phyloP scores from a whole-genome alignment of 2,797 vertebrate species.

The Micrastur ruficollis region DNA sequence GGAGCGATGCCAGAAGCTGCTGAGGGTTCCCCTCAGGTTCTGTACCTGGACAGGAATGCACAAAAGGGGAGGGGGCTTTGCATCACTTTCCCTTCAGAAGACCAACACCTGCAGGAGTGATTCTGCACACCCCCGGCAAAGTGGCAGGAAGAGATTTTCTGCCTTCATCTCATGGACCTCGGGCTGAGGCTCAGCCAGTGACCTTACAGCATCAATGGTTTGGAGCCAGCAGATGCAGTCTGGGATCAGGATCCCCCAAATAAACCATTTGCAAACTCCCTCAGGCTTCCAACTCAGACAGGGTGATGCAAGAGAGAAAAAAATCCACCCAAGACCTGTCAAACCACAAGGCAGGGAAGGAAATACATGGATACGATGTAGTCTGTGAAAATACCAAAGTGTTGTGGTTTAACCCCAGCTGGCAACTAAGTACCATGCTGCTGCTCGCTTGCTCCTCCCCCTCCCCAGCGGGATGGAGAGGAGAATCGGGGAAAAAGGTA shows the following conservation, averaged over 20 bases:
- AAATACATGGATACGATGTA: rapidly evolving
- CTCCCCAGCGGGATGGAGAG: too few species aligned
- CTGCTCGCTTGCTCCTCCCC: too few species aligned
- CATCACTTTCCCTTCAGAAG: not conserved
- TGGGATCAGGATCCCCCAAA: not conserved
- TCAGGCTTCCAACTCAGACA: not conserved
- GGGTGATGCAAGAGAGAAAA: not conserved
- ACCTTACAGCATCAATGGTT: not conserved
- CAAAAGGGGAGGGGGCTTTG: not conserved
- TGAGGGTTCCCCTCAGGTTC: not conserved
- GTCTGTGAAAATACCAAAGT: not conserved
- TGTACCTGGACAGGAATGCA: not conserved
- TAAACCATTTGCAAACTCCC: not conserved
- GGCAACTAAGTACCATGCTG: too few species aligned
- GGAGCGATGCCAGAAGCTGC: not conserved
- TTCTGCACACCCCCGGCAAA: rapidly evolving
- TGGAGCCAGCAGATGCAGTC: not conserved
- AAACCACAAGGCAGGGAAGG: not conserved
- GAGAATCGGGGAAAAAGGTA: too few species aligned
- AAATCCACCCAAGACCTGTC: rapidly evolving
- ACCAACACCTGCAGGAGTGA: not conserved
- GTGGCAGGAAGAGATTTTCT: not conserved
- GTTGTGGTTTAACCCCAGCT: too few species aligned
- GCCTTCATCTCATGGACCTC: not conserved
- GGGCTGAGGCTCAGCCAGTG: not conserved